Base-by-base conservation (phyloP, 1,140 invertebrate species). In the Epicauta chinensis region DNA sequence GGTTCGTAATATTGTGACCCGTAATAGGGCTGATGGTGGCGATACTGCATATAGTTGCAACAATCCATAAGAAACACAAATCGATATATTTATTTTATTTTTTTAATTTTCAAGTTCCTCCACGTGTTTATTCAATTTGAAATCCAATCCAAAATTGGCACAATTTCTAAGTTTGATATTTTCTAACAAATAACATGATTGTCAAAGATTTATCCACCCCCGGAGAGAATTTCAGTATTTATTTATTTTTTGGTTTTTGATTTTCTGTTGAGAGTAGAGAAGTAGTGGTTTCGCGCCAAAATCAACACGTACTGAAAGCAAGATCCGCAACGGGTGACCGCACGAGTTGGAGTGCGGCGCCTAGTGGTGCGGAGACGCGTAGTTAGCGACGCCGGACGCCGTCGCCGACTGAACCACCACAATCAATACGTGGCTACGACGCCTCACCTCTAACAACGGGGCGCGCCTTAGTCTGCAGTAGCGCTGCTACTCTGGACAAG, bases 21-120 rank as follows among this genome's bases (percentile, higher is more conserved):
- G 39, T 72, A 60, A 55, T 75, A 75, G 12, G 72, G 67, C 54
- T 72, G 73, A 43, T 59, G 52, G 49, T 51, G 56, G 41, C 59
- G 58, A 45, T 66, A 63, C 42, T 53, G 60, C 60, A 76, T 67
- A 61, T 76, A 77, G 51, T 77, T 77, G 63, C 75, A 77, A 62
- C 75, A 77, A 68, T 77, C 71, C 76, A 77, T 77, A 37, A 35
- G 23, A 23, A 13, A 13, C 10, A 17, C 10, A 37, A 51, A 29
- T 35, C 16, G 11, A 47, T 4, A n/a, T n/a, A n/a, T n/a, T n/a
- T n/a, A n/a, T n/a, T 12, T 3, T 7, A 13, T 15, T 12, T 12
- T 2, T 1, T 5, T 7, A 12, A 15, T 37, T 5, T 5, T 37
- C 4, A 13, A 15, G 35, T 15, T 5, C 35, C n/a, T 13, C 12